Evolutionary conservation across 2,113 vertebrate species (phyloP).

Genomic region (Irena cyanogastra): DNA sequence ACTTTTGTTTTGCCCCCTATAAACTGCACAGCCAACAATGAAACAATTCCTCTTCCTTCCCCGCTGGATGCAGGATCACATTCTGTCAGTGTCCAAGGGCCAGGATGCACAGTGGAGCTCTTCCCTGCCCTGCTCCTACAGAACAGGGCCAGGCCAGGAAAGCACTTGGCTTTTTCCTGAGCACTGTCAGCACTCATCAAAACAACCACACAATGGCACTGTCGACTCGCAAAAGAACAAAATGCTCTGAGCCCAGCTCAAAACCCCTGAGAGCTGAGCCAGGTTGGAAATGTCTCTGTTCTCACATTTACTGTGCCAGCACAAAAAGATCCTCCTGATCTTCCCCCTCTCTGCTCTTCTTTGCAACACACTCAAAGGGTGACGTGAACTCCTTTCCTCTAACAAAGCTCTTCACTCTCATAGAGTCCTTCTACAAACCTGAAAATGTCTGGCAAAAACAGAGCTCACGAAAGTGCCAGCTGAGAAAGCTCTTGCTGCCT

Average conservation of each 20-base stretch:
- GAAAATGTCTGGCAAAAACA: not conserved
- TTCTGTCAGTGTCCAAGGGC: fast-evolving
- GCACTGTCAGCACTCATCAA: not conserved
- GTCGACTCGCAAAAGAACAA: not conserved
- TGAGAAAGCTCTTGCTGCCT: not conserved
- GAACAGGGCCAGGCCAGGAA: not conserved
- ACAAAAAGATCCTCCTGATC: not conserved
- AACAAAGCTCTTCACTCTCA: not conserved
- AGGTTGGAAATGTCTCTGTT: not conserved
- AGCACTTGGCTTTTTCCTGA: no score
- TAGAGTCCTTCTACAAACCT: not conserved
- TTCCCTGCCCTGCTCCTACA: not conserved
- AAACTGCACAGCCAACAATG: not conserved
- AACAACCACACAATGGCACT: not conserved
- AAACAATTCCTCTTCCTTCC: no score
- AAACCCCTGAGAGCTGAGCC: not conserved
- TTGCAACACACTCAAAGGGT: not conserved
- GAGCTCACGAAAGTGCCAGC: not conserved
- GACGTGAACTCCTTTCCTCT: not conserved
- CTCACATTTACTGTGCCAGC: not conserved
- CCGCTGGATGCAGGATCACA: not conserved
- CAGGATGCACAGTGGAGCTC: not conserved
- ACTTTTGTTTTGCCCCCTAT: not conserved
- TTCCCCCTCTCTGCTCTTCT: no score
- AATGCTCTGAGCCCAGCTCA: not conserved